Evolutionary conservation across 2,113 vertebrate species (phyloP), one percentile per base, ranked within the genome.

Genomic region (Laticauda laticaudata): DNA sequence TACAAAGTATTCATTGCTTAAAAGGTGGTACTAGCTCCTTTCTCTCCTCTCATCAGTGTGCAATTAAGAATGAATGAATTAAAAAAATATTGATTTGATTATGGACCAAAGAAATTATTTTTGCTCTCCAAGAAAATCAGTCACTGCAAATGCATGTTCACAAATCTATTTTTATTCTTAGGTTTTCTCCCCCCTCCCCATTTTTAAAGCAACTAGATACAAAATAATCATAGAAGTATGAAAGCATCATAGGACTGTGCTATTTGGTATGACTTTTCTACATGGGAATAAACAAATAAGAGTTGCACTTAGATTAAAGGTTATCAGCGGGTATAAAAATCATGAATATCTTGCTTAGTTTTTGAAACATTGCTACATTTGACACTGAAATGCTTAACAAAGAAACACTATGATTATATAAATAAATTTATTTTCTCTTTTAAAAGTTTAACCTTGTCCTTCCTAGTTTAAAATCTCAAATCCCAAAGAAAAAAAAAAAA

Each of bases 91-190:
- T 15, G 89, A 89, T 95, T 81, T 64, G 90, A 90, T 39, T 87
- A 53, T 0, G 9, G 93, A 86, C 89, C 86, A 81, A 92, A 93
- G 93, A 96, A 91, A 94, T 92, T 91, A 94, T 93, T 95, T 90
- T 26, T 48, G 9, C 75, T 64, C 91, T 91, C 94, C 94, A 92
- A 51, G 92, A 94, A 87, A 89, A 95, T 56, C 51, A 90, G 43
- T 45, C 18, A 91, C 87, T 34, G 85, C 92, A 94, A 94, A 93
- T 95, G 55, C 2, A 26, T 94, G 94, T 93, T 86, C 94, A 90
- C 91, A 94, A 95, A 95, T 94, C 56, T 92, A 90, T 96, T 95
- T 95, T 75, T 91, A 90, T 86, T 89, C 23, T 93, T 93, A 87
- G 61, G 57, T 29, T 1, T 89, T 93, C 14, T 81, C 18, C 18